Conservation (phyloP, 2,888 invertebrate genomes). For the Sympetrum striolatum region DNA sequence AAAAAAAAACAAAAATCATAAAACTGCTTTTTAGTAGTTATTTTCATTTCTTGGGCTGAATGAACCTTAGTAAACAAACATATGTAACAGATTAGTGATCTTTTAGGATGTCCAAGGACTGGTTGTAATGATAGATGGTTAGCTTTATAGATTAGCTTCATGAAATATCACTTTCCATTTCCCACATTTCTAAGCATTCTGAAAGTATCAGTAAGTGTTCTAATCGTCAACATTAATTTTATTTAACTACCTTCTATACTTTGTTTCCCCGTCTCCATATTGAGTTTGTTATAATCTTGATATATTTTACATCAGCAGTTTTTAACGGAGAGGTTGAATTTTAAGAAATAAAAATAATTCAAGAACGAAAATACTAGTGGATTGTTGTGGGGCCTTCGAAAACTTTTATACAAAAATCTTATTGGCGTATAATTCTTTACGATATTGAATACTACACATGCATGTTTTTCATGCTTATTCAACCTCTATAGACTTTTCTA, state of each 20-base stretch:
- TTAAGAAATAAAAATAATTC: background rate
- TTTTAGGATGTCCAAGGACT: background rate
- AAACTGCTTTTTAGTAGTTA: background rate
- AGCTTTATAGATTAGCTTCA: background rate
- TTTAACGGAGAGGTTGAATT: background rate
- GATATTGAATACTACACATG: background rate
- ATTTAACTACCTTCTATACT: too few species aligned
- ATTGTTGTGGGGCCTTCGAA: conserved; percentile 35
- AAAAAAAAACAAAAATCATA: background rate
- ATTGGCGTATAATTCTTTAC: background rate
- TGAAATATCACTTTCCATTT: background rate
- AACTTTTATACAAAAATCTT: conserved; percentile 19
- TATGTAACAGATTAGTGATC: background rate
- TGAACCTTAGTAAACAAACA: background rate
- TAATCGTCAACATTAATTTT: too few species aligned
- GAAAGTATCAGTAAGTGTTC: background rate
- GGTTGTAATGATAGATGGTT: background rate
- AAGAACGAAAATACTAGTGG: background rate
- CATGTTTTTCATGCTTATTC: conserved; percentile 36
- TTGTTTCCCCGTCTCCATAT: too few species aligned
- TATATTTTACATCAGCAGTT: background rate
- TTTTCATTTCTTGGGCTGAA: background rate
- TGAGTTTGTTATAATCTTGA: too few species aligned
- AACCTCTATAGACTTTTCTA: conserved; percentile 18
- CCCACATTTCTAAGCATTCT: background rate